Base-by-base conservation (phyloP, 2,888 invertebrate species). In the Biston stratarius region DNA sequence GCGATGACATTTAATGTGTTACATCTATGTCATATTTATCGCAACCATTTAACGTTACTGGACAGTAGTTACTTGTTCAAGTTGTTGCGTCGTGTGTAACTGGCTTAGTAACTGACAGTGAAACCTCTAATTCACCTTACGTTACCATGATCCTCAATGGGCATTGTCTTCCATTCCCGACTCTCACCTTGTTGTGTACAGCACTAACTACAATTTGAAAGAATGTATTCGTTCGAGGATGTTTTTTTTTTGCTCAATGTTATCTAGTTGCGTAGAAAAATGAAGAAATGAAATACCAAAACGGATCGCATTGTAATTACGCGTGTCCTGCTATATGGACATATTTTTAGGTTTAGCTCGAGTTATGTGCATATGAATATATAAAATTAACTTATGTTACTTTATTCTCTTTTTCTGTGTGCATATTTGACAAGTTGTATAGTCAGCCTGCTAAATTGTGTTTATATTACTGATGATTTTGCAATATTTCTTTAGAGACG, bases 141-240 rank as follows among this genome's bases (percentile, higher is more conserved):
- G 91, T 92, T 91, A 92, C 92, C 92, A 92, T 81, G 75, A 83
- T 79, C 82, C 83, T 79, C 77, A 73, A 83, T 84, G 91, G 92
- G 91, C 90, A 90, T 92, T 90, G 89, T 89, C 88, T 91, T 91
- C 90, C 91, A 83, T 70, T 65, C 65, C 38, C 58, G 47, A 40
- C 47, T 71, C 75, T 85, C 90, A 90, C 90, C 72, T 89, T 86
- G 92, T 92, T 91, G 81, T 91, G 90, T 92, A 90, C 84, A 91
- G 91, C 83, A 83, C 83, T 77, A 59, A 76, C 61, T 24, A 7
- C 6, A 24, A 61, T 56, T 52, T 49, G 49, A 45, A 53, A 61
- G 67, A 69, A 71, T 77, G 73, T 68, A 51, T 74, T 78, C 77
- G 73, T 73, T 42, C 74, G 75, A 75, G 77, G 74, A 77, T 77